These are phyloP conservation scores for Scomberomorus guttatus DNA, from an alignment of 2,797 vertebrate species.

Conservation along the genomic window DNA sequence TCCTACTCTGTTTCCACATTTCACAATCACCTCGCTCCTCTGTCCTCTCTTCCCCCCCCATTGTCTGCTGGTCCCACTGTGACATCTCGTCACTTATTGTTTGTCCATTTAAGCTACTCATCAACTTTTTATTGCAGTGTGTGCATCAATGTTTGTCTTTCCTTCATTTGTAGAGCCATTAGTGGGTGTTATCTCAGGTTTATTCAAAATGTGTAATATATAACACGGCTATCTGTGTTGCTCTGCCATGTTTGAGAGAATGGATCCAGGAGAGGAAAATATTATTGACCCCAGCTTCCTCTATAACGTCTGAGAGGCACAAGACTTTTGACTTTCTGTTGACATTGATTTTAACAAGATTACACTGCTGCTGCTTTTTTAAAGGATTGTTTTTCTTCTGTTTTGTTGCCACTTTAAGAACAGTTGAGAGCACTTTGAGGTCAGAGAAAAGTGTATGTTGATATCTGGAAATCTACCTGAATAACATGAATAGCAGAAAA, in stretches of 20 bases:
- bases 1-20: conserved; percentile 14
- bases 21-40: conserved; percentile 29
- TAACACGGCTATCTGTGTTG: conserved; percentile 18
- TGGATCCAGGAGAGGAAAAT: neutral
- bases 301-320: neutral
- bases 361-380: neutral
- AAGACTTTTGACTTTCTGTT: conserved; percentile 14
- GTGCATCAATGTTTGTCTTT: conserved; percentile 45
- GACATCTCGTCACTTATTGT: conserved; percentile 33
- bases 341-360: neutral
- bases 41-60: conserved; percentile 6
- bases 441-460: neutral
- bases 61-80: neutral
- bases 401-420: conserved; percentile 10
- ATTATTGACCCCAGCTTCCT: neutral
- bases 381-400: neutral
- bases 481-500: neutral
- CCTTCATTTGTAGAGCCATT: conserved; percentile 52
- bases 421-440: neutral
- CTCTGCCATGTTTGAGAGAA: conserved; percentile 3
- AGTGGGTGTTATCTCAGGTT: conserved; percentile 31
- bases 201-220: conserved; percentile 37
- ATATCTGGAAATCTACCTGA: neutral
- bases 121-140: conserved; percentile 55
- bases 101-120: conserved; percentile 55